A percentile compares a stretch with the other conserved stretches of the same genome.
Evolutionary conservation across 2,888 invertebrate species (phyloP).

Genomic region (Holacanthella duospinosa): DNA sequence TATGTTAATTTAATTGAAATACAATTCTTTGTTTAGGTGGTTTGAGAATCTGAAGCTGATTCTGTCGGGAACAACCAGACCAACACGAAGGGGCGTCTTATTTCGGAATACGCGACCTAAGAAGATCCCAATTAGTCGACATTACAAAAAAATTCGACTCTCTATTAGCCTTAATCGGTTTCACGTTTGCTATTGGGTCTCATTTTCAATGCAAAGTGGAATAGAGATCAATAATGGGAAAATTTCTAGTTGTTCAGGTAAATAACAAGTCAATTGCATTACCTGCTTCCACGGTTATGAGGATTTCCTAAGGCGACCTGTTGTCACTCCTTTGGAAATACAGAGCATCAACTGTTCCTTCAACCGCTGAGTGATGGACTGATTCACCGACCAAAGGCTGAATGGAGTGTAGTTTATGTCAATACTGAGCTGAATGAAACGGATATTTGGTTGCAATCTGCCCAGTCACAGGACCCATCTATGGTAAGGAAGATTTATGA

Average conservation of each 20-base stretch:
- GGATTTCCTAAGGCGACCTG: neutral
- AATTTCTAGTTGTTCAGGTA: slow-evolving; percentile 64
- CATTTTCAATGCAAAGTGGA: slow-evolving; percentile 86
- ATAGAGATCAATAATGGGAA: slow-evolving; percentile 73
- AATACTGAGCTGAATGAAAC: slow-evolving; percentile 86
- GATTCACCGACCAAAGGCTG: slow-evolving; percentile 70
- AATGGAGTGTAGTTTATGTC: slow-evolving; percentile 86
- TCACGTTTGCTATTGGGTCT: slow-evolving; percentile 88
- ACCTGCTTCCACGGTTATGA: neutral
- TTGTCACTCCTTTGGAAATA: neutral
- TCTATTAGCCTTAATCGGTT: slow-evolving; percentile 73
- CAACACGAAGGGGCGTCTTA: slow-evolving; percentile 79
- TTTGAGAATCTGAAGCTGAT: slow-evolving; percentile 90
- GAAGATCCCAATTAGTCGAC: slow-evolving; percentile 84
- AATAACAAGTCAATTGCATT: neutral
- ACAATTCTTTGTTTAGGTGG: slow-evolving; percentile 51
- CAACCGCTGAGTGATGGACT: slow-evolving; percentile 68
- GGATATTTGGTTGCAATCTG: slow-evolving; percentile 81
- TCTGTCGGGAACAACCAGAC: slow-evolving; percentile 78
- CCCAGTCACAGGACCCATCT: slow-evolving; percentile 49
- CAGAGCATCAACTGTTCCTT: slow-evolving; percentile 50
- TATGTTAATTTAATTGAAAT: neutral
- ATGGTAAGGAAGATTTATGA: neutral
- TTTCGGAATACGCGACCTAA: slow-evolving; percentile 74
- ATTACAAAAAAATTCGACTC: slow-evolving; percentile 76